These are phyloP conservation scores for Danio tinwini DNA, from an alignment of 2,797 vertebrate genomes.

Conservation along the genomic window DNA sequence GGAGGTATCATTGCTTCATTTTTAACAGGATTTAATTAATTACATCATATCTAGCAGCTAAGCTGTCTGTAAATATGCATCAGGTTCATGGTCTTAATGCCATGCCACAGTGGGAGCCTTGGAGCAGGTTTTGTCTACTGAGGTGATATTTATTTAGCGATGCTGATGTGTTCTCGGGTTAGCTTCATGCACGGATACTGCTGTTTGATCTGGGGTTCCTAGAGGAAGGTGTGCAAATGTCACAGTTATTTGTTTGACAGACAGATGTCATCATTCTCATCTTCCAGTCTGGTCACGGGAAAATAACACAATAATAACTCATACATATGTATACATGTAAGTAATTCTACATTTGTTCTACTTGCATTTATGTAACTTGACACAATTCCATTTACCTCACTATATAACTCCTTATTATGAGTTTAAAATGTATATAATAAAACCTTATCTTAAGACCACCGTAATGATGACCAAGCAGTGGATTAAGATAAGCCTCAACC, in stretches of 20 bases:
- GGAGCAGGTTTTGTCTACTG: conserved; percentile 20
- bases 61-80: conserved; percentile 25
- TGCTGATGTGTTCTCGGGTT: conserved; percentile 12
- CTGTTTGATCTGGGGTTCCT: conserved; percentile 23
- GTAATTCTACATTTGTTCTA: background rate
- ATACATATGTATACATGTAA: background rate
- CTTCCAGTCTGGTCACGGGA: background rate
- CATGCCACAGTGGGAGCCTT: background rate
- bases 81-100: conserved; percentile 14
- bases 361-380: too few relatives aligned
- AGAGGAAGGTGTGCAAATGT: conserved; percentile 35
- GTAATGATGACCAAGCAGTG: conserved; percentile 19
- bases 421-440: conserved; percentile 13
- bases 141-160: conserved; percentile 39
- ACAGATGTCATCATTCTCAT: conserved; percentile 16
- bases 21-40: conserved; percentile 27
- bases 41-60: conserved; percentile 9
- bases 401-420: background rate
- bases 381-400: background rate
- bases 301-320: background rate
- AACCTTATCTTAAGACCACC: conserved; percentile 27
- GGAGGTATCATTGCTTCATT: background rate
- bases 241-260: conserved; percentile 43
- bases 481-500: conserved; percentile 41
- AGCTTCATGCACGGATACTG: conserved; percentile 9